Base-by-base conservation (phyloP, 2,113 vertebrate genomes). In the Tautogolabrus adspersus region DNA sequence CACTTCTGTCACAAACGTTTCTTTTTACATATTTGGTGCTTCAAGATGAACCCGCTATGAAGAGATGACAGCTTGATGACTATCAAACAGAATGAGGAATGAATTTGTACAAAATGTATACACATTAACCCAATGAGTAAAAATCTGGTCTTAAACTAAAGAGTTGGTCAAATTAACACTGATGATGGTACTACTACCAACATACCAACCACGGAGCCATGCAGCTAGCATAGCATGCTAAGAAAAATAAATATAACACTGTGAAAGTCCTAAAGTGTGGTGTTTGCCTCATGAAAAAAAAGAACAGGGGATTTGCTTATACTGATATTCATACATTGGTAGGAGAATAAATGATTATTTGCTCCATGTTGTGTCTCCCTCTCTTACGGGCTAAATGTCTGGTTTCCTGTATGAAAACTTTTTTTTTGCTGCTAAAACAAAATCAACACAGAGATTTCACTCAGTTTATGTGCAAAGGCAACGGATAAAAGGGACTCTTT, bases 401-500 rank as follows among this genome's bases (percentile, higher is more conserved):
- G 65, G 1, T 56, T 69, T 78, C 64, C 65, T 55, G 66, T 11
- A 15, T 51, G 58, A 64, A 37, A 34, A 42, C 61, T 61, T 74
- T 77, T 2, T 3, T 34, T 34, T 46, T 69, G 51, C 75, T 64
- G 63, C 21, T 59, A 44, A 66, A 87, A 83, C 87, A 90, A 86
- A 81, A 79, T 81, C 86, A 85, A 88, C 86, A 83, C 5, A 2
- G 66, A 76, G 51, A 69, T 56, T 57, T n/a, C 46, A 60, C 57
- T 70, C 69, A 56, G 62, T 87, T 81, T 84, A 83, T 79, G 59
- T 55, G 3, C 3, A 52, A 47, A 82, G 81, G 62, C 30, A 67
- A 55, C 54, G 71, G 79, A 89, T 87, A 66, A 84, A 85, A 49
- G 52, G 54, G 72, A 69, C 84, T 87, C 68, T 69, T 66, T 79